Evolutionary conservation across 2,888 invertebrate species (phyloP), one percentile per base, ranked within the genome.

Genomic region (Oscheius myriophilus): DNA sequence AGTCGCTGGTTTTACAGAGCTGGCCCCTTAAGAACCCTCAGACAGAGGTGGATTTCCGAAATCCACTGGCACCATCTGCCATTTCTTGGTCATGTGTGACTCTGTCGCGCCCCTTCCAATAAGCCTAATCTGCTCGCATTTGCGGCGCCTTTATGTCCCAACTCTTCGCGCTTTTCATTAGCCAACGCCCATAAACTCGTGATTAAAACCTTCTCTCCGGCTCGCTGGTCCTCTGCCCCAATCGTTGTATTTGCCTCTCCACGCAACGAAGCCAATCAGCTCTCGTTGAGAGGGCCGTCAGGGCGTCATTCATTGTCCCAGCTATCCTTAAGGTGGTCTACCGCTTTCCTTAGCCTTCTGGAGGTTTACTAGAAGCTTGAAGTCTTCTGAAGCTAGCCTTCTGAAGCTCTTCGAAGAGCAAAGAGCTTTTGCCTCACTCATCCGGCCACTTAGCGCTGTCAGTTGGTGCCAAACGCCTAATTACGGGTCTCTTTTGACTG

Each of bases 401-500:
- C 33, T 33, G 33, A 33, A 33, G 33, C 33, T n/a, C n/a, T 9
- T 33, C 33, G 33, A 33, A 33, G 9, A 33, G 33, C 33, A 33
- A 33, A 33, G 33, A 33, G 33, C 33, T 9, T 33, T 9, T 33
- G 33, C 33, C n/a, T 3, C 33, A 33, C 33, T 33, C 33, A 33
- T 33, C 46, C 61, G 46, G 25, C n/a, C 61, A 61, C 61, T 61
- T 61, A 61, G 61, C 61, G 57, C 57, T 39, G 18, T 26, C 42
- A 9, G 42, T 52, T 43, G 51, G 18, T 26, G 23, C 12, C 46
- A 21, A 53, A n/a, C 18, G 52, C 63, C 63, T 63, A 63, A 63
- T 63, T 63, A 63, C 42, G 63, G 63, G 49, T 63, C 63, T 63
- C 63, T 63, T 63, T 63, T 63, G 63, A 63, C 63, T 52, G 49